Evolutionary conservation across 2,888 invertebrate genomes (phyloP).

Genomic region (Drosophila nigritarsus): DNA sequence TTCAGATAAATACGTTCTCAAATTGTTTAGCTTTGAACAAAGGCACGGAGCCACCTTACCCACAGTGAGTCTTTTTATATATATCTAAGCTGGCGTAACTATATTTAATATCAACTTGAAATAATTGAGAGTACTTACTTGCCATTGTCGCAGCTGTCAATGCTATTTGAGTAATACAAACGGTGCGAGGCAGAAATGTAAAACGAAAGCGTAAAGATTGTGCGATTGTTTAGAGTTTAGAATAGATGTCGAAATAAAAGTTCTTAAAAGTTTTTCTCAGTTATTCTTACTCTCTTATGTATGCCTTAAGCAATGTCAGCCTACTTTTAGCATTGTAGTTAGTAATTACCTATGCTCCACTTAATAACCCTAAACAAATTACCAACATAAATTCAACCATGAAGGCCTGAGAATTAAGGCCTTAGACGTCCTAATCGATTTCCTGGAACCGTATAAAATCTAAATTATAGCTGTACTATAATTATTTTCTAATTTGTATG

Average conservation of each 20-base stretch:
- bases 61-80: conserved; percentile 34
- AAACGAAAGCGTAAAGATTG: conserved; percentile 4
- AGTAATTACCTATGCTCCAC: conserved; percentile 37
- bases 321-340: neutral
- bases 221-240: neutral
- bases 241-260: neutral
- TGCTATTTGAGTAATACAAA: neutral
- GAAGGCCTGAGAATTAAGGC: neutral
- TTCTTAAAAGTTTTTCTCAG: neutral
- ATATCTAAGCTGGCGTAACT: conserved; percentile 59
- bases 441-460: conserved; percentile 24
- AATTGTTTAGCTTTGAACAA: too few relatives aligned
- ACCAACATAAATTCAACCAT: conserved; percentile 33
- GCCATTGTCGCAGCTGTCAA: neutral
- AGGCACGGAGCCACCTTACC: neutral
- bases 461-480: conserved; percentile 41
- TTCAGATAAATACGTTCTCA: too few relatives aligned
- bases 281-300: neutral
- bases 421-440: conserved; percentile 49
- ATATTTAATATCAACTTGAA: conserved; percentile 32
- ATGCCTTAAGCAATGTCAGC: neutral
- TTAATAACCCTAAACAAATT: conserved; percentile 42
- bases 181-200: neutral
- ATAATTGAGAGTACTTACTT: conserved; percentile 22
- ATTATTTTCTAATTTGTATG: conserved; percentile 78